Evolutionary conservation across 2,797 vertebrate genomes (phyloP).

Genomic region (Knipowitschia caucasica): DNA sequence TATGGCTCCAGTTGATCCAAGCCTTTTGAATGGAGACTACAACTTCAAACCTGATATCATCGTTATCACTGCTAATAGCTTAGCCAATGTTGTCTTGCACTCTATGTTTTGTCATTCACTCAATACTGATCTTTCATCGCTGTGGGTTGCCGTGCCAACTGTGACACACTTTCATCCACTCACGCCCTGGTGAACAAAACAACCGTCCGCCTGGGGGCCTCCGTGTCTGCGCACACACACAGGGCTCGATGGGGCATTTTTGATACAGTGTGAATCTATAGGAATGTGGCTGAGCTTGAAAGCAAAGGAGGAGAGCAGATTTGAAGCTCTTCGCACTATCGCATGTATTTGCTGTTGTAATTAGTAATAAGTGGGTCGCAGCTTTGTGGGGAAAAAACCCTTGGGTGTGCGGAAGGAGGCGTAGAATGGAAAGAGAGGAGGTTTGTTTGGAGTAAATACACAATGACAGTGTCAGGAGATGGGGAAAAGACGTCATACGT

Average conservation of each 20-base stretch:
- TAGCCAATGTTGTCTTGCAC: slow-evolving; percentile 35
- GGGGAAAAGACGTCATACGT: background rate
- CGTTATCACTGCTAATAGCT: slow-evolving; percentile 13
- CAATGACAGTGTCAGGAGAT: background rate
- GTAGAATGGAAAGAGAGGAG: slow-evolving; percentile 36
- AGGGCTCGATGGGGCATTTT: slow-evolving; percentile 46
- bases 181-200: slow-evolving; percentile 58
- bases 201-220: slow-evolving; percentile 55
- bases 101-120: slow-evolving; percentile 39
- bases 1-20: slow-evolving; percentile 18
- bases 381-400: slow-evolving; percentile 21
- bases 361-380: slow-evolving; percentile 30
- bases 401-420: slow-evolving; percentile 18
- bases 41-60: slow-evolving; percentile 32
- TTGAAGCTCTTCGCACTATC: slow-evolving; percentile 19
- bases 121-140: slow-evolving; percentile 56
- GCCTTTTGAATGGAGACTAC: background rate
- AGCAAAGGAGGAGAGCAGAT: background rate
- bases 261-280: slow-evolving; percentile 18
- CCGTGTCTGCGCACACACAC: slow-evolving; percentile 58
- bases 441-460: slow-evolving; percentile 33
- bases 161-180: slow-evolving; percentile 64
- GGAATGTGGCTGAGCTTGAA: slow-evolving; percentile 11
- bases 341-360: slow-evolving; percentile 31
- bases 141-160: slow-evolving; percentile 33